These are phyloP conservation scores for Spea multiplicata DNA, from an alignment of 2,113 vertebrate species.

Conservation along the genomic window DNA sequence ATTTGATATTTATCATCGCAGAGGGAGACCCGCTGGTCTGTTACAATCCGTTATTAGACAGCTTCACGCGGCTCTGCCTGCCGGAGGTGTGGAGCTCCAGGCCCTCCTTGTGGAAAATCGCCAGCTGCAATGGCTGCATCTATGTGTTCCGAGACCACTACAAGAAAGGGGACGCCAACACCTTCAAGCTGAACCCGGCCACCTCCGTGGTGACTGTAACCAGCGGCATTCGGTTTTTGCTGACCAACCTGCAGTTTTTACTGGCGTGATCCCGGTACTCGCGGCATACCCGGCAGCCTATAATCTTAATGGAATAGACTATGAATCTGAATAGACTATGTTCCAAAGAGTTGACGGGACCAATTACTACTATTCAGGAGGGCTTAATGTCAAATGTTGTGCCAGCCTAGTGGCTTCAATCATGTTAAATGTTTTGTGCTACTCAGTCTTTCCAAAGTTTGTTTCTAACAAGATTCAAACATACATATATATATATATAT, in stretches of 20 bases:
- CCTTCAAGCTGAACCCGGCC: constrained; percentile 94
- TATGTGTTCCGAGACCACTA: constrained; percentile 95
- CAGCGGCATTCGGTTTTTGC: constrained; percentile 89
- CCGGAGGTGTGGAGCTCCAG: constrained; percentile 93
- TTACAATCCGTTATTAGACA: constrained; percentile 94
- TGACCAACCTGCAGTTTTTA: constrained; percentile 97
- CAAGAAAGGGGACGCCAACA: constrained; percentile 94
- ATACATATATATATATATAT: too few relatives aligned
- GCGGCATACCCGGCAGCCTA: too few relatives aligned
- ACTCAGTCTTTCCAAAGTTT: background rate
- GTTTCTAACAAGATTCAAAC: too few relatives aligned
- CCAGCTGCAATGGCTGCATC: constrained; percentile 95
- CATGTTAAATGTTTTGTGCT: background rate
- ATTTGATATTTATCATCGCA: constrained; percentile 92
- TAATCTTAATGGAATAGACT: background rate
- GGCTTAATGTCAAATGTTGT: background rate
- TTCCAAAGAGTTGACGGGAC: constrained; percentile 1
- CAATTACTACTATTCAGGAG: background rate
- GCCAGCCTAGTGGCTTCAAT: background rate
- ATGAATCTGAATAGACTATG: background rate
- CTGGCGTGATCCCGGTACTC: constrained; percentile 72
- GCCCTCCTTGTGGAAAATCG: constrained; percentile 95
- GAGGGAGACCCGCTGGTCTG: constrained; percentile 93
- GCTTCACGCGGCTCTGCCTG: constrained; percentile 92
- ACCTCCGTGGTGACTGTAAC: constrained; percentile 93